Base-by-base conservation (phyloP, 2,113 vertebrate species). In the Gadus macrocephalus region DNA sequence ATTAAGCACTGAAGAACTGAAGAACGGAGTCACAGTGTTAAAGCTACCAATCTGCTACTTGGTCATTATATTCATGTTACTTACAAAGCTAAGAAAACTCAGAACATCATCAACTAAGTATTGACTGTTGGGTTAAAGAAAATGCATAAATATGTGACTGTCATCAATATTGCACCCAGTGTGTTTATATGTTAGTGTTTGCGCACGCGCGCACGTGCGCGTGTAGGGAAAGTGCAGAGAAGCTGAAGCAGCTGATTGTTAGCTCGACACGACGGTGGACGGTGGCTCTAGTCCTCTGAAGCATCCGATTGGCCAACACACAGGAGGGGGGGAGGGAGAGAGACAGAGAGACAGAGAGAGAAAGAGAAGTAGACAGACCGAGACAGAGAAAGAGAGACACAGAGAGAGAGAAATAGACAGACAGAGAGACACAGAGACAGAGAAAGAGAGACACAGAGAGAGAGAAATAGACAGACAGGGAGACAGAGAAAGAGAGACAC, bases 221-320 rank as follows among this genome's bases (percentile, higher is more conserved):
- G 66, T 25, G 15, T 67, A 55, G 70, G 66, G 62, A 35, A 83
- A 81, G 73, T 72, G 81, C 79, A 81, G 71, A 74, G 77, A 86
- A 81, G 88, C 77, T 58, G 87, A 87, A 86, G 86, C 81, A 81
- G 82, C 75, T 76, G 85, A 88, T 62, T 77, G 82, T 77, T 74
- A 81, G 83, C 42, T 83, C 68, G 78, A 77, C 85, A 80, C 80
- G 81, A 76, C 70, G 76, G 79, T 71, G 80, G 74, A 85, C 81
- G 84, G 69, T 64, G 83, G 86, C 25, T 88, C 88, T 92, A 92
- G 82, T 89, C 87, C 83, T 90, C 91, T 92, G 91, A 86, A 90
- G 87, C 78, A 15, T 78, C 81, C 49, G 77, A 74, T 67, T 42
- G 71, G 19, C 72, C 53, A 62, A 70, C 19, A 17, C 15, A 25